Conservation (phyloP, 2,113 vertebrate genomes). For the Rhipidura dahli region DNA sequence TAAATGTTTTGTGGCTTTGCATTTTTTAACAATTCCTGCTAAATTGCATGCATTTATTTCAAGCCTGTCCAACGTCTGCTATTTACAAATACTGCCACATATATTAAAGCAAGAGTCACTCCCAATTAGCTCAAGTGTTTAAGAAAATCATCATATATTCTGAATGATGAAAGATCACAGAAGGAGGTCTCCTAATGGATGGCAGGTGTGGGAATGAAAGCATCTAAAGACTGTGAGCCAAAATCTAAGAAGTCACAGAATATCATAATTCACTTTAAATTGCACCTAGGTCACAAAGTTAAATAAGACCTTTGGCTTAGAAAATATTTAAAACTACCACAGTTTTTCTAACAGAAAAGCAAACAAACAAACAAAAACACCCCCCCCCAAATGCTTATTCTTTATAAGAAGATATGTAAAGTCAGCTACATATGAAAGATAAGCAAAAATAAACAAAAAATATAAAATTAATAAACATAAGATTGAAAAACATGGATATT, state of each 20-base stretch:
- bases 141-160: conserved; percentile 85
- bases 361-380: neutral
- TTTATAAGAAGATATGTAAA: neutral
- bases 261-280: conserved; percentile 49
- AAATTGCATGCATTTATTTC: conserved; percentile 35
- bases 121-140: conserved; percentile 81
- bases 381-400: neutral
- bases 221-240: conserved; percentile 69
- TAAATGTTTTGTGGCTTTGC: neutral
- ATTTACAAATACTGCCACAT: conserved; percentile 52
- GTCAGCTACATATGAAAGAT: neutral
- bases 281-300: conserved; percentile 60
- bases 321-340: neutral
- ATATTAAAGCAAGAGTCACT: conserved; percentile 73
- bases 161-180: conserved; percentile 85
- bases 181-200: conserved; percentile 85
- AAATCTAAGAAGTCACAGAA: conserved; percentile 67
- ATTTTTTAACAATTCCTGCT: conserved; percentile 56
- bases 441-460: neutral
- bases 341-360: neutral
- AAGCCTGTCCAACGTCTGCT: neutral
- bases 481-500: neutral
- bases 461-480: neutral
- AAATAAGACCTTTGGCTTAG: neutral
- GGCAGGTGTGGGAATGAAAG: conserved; percentile 85